Base-by-base conservation (phyloP, 2,888 invertebrate species). In the Drosophila meridionalis region DNA sequence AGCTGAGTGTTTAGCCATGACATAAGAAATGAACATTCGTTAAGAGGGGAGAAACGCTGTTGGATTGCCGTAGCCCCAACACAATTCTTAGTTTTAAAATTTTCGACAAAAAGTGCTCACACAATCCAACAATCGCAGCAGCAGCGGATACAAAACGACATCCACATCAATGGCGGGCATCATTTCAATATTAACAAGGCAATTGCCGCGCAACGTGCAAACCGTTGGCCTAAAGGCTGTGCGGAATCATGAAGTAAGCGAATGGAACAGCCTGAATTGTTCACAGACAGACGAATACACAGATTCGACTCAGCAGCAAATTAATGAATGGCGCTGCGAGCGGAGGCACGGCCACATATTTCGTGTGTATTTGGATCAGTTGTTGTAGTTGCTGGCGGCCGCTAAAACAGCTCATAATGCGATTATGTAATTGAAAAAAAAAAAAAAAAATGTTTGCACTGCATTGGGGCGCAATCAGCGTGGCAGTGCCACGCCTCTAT, bases 161-260 rank as follows among this genome's bases (percentile, higher is more conserved):
- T 45, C 74, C 74, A 67, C 69, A 73, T 69, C 61, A 69, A 94
- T 94, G 94, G 93, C 94, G 89, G 93, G 93, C 74, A 92, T 94
- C 92, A 92, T 94, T 78, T 93, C 93, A 65, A 89, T 94, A 83
- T 92, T 94, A 76, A 92, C 93, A 78, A 93, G 94, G 78, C 93
- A 92, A 84, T 80, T 94, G 84, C 93, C 93, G 77, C 93, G 93
- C 73, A 83, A 89, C 92, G 83, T 91, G 71, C 85, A 93, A 63
- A 92, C 81, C 64, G 78, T 89, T 74, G 91, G 91, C 56, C 76
- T 89, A 7, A 84, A 87, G 68, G 82, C 83, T 43, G 83, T 87
- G 69, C 88, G 90, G 45, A 88, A 87, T 75, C 86, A 87, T 74
- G 86, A 92, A 92, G 91, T 92, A 92, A 90, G 91, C 87, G 53